These are phyloP conservation scores for Xylota segnis DNA, from an alignment of 2,888 invertebrate species.

Conservation along the genomic window DNA sequence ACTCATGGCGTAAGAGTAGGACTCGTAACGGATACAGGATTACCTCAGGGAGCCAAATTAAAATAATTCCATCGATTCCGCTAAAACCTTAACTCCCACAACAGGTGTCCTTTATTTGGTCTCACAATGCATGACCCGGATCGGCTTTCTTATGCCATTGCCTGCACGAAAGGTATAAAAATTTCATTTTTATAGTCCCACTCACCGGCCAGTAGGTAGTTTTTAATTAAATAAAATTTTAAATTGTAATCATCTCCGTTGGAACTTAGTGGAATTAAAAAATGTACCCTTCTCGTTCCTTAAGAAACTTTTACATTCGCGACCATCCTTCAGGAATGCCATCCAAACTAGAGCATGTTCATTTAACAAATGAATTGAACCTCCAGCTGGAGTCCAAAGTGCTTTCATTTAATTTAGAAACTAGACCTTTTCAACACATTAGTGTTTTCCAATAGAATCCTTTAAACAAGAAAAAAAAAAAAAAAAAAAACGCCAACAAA, in stretches of 20 bases:
- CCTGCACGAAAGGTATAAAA: constrained; percentile 30
- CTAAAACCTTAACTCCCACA: neutral
- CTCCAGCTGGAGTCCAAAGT: neutral
- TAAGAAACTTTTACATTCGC: neutral
- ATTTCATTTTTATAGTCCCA: constrained; percentile 31
- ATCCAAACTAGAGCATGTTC: constrained; percentile 40
- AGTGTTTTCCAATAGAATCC: constrained; percentile 16
- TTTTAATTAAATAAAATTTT: constrained; percentile 48
- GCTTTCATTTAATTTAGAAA: constrained; percentile 3
- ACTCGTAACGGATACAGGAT: constrained; percentile 1
- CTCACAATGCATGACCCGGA: constrained; percentile 25
- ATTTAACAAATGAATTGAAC: constrained; percentile 49
- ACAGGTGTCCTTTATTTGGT: neutral
- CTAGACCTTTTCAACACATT: neutral
- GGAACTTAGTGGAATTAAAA: constrained; percentile 22
- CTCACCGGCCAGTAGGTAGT: neutral
- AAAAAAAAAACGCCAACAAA: neutral
- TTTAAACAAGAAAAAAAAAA: neutral
- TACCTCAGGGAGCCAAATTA: neutral
- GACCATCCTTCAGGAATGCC: constrained; percentile 26
- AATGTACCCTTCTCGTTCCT: constrained; percentile 3
- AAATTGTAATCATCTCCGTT: constrained; percentile 17
- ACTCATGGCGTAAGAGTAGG: neutral
- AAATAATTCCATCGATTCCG: constrained; percentile 27
- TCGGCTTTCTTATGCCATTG: neutral